A percentile compares a stretch with the other conserved stretches of the same genome.
These are phyloP conservation scores for Phyllopteryx taeniolatus DNA, from an alignment of 2,113 vertebrate species.

Conservation along the genomic window DNA sequence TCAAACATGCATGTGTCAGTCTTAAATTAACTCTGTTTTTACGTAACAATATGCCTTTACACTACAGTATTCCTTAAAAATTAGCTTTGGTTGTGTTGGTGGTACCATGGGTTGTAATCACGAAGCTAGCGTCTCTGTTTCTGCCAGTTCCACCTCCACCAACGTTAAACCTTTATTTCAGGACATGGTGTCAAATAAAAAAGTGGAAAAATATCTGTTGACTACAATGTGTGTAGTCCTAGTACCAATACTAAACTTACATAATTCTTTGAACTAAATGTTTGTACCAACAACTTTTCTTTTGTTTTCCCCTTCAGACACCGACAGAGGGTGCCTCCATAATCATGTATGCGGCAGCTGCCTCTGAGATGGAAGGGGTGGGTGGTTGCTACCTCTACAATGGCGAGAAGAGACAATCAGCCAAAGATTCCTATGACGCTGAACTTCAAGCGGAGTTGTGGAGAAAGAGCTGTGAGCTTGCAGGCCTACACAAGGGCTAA, in stretches of 20 bases:
- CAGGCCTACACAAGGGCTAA: constrained; percentile 63
- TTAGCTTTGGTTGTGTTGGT: not conserved
- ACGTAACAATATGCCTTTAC: not conserved
- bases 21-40: not conserved
- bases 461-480: constrained; percentile 80
- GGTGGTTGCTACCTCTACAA: constrained; percentile 86
- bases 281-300: not conserved
- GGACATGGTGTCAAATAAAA: not conserved
- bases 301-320: constrained; percentile 64
- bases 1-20: not conserved
- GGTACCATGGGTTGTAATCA: no score
- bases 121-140: no score
- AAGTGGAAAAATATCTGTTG: not conserved
- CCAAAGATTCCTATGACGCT: constrained; percentile 68
- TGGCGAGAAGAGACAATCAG: constrained; percentile 74
- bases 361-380: constrained; percentile 78
- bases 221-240: not conserved
- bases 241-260: not conserved
- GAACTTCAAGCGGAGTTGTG: constrained; percentile 81
- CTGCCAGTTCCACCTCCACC: not conserved
- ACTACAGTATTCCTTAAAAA: not conserved
- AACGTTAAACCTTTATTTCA: not conserved
- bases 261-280: not conserved
- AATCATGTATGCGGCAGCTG: constrained; percentile 72
- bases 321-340: constrained; percentile 84